Conservation (phyloP, 2,113 vertebrate species). For the Crypturellus undulatus region DNA sequence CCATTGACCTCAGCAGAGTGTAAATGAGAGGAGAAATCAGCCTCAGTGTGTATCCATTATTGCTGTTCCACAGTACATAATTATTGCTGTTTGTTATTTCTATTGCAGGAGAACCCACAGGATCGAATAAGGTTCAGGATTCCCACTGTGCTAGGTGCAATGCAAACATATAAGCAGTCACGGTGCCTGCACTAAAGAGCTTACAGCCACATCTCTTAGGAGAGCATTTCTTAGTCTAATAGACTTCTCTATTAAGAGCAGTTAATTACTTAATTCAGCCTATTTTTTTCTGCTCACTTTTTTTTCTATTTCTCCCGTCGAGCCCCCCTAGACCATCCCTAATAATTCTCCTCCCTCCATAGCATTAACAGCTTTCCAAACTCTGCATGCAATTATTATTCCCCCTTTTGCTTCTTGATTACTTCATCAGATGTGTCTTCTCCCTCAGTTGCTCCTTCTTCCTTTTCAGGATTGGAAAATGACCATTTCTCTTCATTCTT, state of each 20-base stretch:
- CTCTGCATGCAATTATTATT: not conserved
- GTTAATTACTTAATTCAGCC: constrained; percentile 45
- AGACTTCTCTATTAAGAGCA: constrained; percentile 44
- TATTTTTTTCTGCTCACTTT: not conserved
- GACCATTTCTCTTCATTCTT: not conserved
- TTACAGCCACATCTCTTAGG: constrained; percentile 37
- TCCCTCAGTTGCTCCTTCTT: not conserved
- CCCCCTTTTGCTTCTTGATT: not conserved
- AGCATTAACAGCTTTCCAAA: not conserved
- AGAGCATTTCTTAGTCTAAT: constrained; percentile 15
- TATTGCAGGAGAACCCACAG: constrained; percentile 18
- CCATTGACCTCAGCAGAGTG: not conserved
- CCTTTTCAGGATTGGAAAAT: not conserved
- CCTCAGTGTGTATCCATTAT: fast-evolving
- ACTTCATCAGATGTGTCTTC: not conserved
- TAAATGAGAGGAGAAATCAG: not conserved
- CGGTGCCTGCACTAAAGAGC: constrained; percentile 47
- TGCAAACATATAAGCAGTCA: constrained; percentile 47
- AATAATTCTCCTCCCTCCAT: not conserved
- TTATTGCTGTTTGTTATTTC: constrained; percentile 52
- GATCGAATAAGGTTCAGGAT: constrained; percentile 42
- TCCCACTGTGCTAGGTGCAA: constrained; percentile 34
- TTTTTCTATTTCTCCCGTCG: not conserved
- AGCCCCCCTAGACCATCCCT: not conserved
- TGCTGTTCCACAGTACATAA: not conserved